A percentile compares a stretch with the other conserved stretches of the same genome.
Conservation (phyloP, 1,140 invertebrate species). For the Diorhabda elongata region DNA sequence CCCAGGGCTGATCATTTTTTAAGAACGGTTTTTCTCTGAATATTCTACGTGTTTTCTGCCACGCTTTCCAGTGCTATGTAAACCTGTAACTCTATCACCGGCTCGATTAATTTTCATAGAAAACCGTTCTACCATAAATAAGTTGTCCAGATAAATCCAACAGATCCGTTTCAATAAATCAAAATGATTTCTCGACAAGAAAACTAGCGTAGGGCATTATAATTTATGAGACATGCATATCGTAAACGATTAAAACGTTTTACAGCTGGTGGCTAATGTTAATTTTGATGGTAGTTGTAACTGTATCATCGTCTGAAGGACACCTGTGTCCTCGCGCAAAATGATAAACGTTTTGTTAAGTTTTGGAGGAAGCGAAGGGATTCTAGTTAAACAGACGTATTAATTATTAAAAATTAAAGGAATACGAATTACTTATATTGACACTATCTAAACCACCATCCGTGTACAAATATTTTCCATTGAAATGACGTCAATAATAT, state of each 20-base stretch:
- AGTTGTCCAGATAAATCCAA: constrained; percentile 2
- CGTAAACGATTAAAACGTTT: not conserved
- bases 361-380: not conserved
- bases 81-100: too few relatives aligned
- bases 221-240: not conserved
- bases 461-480: too few relatives aligned
- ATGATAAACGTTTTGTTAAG: not conserved
- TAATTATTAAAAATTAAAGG: too few relatives aligned
- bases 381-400: too few relatives aligned
- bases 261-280: not conserved
- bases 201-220: not conserved
- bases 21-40: too few relatives aligned
- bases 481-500: too few relatives aligned
- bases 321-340: not conserved
- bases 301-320: not conserved
- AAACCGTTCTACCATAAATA: not conserved
- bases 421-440: too few relatives aligned
- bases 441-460: too few relatives aligned
- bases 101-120: not conserved
- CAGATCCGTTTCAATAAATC: constrained; percentile 1
- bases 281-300: not conserved
- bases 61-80: too few relatives aligned
- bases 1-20: too few relatives aligned
- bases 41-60: too few relatives aligned
- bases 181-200: not conserved